A percentile compares a stretch with the other conserved stretches of the same genome.
Evolutionary conservation across 2,113 vertebrate genomes (phyloP).

Genomic region (Lophius piscatorius): DNA sequence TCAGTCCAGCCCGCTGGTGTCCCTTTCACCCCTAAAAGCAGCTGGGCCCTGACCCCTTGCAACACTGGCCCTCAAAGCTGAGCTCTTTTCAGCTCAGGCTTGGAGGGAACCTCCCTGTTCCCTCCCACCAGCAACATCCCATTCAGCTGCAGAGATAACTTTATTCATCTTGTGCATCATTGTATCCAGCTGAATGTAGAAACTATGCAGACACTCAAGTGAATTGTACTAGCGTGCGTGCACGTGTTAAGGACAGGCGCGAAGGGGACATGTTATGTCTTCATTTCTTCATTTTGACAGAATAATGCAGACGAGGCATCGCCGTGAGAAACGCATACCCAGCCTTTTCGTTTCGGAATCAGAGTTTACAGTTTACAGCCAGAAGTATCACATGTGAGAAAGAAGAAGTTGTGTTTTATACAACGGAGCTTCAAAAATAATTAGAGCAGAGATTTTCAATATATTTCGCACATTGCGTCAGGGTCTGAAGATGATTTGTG

Average conservation of each 20-base stretch:
- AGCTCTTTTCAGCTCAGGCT: conserved; percentile 88
- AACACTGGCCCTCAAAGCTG: conserved; percentile 86
- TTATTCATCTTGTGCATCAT: conserved; percentile 99
- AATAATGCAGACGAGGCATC: conserved; percentile 49
- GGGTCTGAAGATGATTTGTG: conserved; percentile 26
- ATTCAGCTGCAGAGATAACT: conserved; percentile 97
- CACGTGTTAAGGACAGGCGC: conserved; percentile 67
- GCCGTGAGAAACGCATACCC: conserved; percentile 23
- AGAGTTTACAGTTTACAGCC: conserved; percentile 25
- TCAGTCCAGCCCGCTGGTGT: conserved; percentile 91
- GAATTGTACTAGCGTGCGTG: conserved; percentile 83
- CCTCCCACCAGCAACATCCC: conserved; percentile 96
- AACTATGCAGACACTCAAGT: conserved; percentile 87
- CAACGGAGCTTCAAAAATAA: conserved; percentile 43
- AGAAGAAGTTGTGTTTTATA: conserved; percentile 19
- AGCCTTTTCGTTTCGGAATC: conserved; percentile 10
- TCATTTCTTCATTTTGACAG: conserved; percentile 83
- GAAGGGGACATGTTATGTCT: conserved; percentile 84
- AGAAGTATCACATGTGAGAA: conserved; percentile 34
- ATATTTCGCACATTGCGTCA: conserved; percentile 34
- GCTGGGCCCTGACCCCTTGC: conserved; percentile 97
- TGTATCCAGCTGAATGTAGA: conserved; percentile 98
- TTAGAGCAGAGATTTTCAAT: conserved; percentile 26
- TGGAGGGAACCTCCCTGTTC: conserved; percentile 87
- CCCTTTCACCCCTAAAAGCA: conserved; percentile 91